Evolutionary conservation across 2,888 invertebrate genomes (phyloP).

Genomic region (Axea sp.): DNA sequence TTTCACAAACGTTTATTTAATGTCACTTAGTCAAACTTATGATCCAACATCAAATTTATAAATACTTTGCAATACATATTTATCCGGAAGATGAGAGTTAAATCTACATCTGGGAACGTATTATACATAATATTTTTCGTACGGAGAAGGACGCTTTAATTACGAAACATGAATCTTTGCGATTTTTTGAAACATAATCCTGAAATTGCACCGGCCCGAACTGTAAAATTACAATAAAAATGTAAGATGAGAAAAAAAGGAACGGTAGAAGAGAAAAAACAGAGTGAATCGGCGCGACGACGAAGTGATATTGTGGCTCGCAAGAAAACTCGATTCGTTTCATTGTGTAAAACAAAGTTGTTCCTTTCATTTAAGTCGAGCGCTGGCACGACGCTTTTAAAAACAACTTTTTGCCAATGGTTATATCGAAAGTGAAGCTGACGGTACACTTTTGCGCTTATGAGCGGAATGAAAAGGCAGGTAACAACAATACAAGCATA

Average conservation of each 20-base stretch:
- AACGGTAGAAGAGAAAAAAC: constrained; percentile 6
- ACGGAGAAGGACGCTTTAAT: too few relatives aligned
- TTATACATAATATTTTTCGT: too few relatives aligned
- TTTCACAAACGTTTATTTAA: too few relatives aligned
- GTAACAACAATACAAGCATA: constrained; percentile 55
- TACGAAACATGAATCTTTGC: too few relatives aligned
- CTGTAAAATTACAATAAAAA: constrained; percentile 7
- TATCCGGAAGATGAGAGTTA: too few relatives aligned
- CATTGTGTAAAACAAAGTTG: constrained; percentile 61
- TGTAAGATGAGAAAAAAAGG: background rate
- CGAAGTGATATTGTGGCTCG: constrained; percentile 36
- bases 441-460: constrained; percentile 61
- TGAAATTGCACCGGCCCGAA: background rate
- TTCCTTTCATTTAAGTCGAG: constrained; percentile 57
- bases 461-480: constrained; percentile 60
- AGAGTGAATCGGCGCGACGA: constrained; percentile 10
- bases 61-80: too few relatives aligned
- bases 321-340: constrained; percentile 58
- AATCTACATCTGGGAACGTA: too few relatives aligned
- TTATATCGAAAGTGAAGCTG: constrained; percentile 60
- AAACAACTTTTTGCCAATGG: constrained; percentile 55
- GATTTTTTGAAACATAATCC: background rate
- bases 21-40: too few relatives aligned
- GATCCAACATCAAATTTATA: too few relatives aligned
- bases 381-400: constrained; percentile 51